Percentiles rank a stretch among this genome's conserved stretches.
These are phyloP conservation scores for Ypsolopha sequella DNA, from an alignment of 2,888 invertebrate genomes.

Conservation along the genomic window DNA sequence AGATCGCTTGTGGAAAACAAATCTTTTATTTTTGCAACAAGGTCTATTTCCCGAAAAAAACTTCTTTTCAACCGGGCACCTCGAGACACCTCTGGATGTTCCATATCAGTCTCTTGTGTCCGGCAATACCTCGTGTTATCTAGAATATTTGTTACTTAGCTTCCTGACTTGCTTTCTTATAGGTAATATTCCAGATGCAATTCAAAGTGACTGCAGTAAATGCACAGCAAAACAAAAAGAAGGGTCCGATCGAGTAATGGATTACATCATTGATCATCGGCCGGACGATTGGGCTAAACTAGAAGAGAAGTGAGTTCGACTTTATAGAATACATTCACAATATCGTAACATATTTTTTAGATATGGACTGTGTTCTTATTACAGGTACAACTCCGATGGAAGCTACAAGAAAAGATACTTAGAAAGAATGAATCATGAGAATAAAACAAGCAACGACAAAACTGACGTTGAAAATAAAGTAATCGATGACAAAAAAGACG, in stretches of 20 bases:
- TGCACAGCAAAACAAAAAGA: slow-evolving; percentile 75
- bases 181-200: slow-evolving; percentile 79
- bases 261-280: slow-evolving; percentile 70
- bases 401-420: slow-evolving; percentile 72
- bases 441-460: background rate
- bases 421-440: slow-evolving; percentile 30
- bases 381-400: slow-evolving; percentile 70
- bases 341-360: too few relatives aligned
- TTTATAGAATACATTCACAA: too few relatives aligned
- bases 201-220: slow-evolving; percentile 75
- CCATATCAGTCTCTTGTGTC: too few relatives aligned
- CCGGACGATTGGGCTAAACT: slow-evolving; percentile 70
- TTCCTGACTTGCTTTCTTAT: slow-evolving; percentile 8
- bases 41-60: too few relatives aligned
- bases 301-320: slow-evolving; percentile 60
- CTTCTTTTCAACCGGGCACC: too few relatives aligned
- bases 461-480: background rate
- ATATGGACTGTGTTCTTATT: slow-evolving; percentile 9
- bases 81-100: too few relatives aligned
- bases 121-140: too few relatives aligned
- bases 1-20: too few relatives aligned
- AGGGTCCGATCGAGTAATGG: slow-evolving; percentile 75
- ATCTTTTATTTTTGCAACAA: too few relatives aligned
- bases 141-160: too few relatives aligned
- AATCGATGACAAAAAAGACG: slow-evolving; percentile 3